Conservation (phyloP, 2,113 vertebrate species). For the Carollia perspicillata region DNA sequence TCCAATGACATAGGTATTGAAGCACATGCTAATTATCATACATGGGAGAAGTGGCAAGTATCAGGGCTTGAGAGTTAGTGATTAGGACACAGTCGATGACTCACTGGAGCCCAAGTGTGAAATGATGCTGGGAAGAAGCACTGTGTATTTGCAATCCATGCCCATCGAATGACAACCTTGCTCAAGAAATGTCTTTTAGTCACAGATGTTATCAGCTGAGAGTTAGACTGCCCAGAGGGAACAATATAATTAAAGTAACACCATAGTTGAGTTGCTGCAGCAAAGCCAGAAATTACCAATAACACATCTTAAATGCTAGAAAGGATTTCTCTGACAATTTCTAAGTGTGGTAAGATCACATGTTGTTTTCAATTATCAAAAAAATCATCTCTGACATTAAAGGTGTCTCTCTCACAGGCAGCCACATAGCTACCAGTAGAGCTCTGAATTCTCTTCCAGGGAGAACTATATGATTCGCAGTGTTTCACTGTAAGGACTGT, state of each 20-base stretch:
- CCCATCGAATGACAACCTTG: conserved; percentile 55
- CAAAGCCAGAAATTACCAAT: conserved; percentile 64
- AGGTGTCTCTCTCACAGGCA: conserved; percentile 33
- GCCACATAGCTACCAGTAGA: background rate
- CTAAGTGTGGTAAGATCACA: conserved; percentile 57
- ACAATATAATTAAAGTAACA: conserved; percentile 65
- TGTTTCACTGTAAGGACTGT: background rate
- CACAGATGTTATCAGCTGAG: conserved; percentile 62
- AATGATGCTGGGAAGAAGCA: background rate
- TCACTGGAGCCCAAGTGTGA: background rate
- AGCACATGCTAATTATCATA: background rate
- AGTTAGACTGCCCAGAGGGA: conserved; percentile 63
- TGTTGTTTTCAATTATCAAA: conserved; percentile 57
- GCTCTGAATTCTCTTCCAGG: background rate
- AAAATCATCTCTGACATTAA: conserved; percentile 66
- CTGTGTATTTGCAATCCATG: conserved; percentile 22
- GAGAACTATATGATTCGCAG: background rate
- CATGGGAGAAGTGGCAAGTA: background rate
- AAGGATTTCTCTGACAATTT: conserved; percentile 65
- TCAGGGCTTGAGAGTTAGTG: background rate
- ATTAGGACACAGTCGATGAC: background rate
- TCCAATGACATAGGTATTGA: background rate
- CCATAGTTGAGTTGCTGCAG: conserved; percentile 48
- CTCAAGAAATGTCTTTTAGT: conserved; percentile 58
- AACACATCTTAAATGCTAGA: conserved; percentile 63